phyloP scores from a whole-genome alignment of 2,888 invertebrate genomes.

The Noctua fimbriata region DNA sequence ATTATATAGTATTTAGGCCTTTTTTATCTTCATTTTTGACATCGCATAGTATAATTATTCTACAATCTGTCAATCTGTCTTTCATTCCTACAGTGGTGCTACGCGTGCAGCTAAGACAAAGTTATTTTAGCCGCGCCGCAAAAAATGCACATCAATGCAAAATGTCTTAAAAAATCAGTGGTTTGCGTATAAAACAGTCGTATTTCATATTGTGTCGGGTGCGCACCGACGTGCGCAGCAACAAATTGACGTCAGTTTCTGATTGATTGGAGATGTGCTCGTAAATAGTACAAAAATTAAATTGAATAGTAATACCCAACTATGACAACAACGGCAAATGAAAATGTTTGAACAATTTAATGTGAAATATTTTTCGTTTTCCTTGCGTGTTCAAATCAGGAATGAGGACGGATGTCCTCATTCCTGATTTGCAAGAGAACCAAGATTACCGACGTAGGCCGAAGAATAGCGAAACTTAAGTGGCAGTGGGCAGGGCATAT shows the following conservation, averaged over 20 bases:
- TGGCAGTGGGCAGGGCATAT: too few relatives aligned
- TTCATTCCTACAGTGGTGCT: background rate
- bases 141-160: background rate
- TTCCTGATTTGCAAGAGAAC: too few relatives aligned
- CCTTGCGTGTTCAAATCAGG: too few relatives aligned
- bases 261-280: conserved; percentile 18
- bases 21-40: background rate
- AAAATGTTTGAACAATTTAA: background rate
- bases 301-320: background rate
- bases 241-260: background rate
- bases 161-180: background rate
- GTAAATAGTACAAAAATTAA: background rate
- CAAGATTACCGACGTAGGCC: too few relatives aligned
- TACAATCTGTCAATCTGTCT: background rate
- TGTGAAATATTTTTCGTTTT: too few relatives aligned
- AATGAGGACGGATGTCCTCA: too few relatives aligned
- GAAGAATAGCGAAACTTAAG: too few relatives aligned
- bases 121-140: background rate
- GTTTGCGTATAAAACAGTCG: background rate
- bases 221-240: background rate
- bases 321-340: background rate
- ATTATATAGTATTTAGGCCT: background rate
- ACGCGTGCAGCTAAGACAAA: too few relatives aligned
- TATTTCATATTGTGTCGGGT: background rate
- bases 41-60: background rate